Evolutionary conservation across 2,888 invertebrate genomes (phyloP), one percentile per base, ranked within the genome.

Genomic region (Eristalis tenax): DNA sequence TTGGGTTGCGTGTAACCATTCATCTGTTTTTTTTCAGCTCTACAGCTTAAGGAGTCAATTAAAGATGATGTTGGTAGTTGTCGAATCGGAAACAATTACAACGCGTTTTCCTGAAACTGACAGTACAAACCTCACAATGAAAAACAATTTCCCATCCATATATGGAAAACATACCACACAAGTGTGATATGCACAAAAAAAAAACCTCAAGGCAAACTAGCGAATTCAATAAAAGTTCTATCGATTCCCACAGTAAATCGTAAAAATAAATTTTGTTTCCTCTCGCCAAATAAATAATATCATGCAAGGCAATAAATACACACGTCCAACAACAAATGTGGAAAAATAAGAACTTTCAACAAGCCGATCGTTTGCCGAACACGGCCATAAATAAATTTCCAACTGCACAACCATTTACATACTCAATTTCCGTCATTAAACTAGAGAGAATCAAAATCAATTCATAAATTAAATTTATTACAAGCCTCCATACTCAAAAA

Each of bases 391-490:
- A 84, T 80, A 75, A 80, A 73, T 76, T 80, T 66, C 40, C 59
- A 56, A 66, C 43, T 70, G 64, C 50, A 50, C 68, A 73, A 38
- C 70, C 76, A 76, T 76, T 84, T 84, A 73, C 71, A 75, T 73
- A 76, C 70, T 57, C 68, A 69, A 85, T 76, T 73, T 76, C 80
- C 26, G 56, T 66, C 35, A 80, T 71, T 63, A 85, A 81, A 71
- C 63, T 81, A 71, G 63, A 73, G 73, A 81, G 73, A 81, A 73
- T 73, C 71, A 76, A 81, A 85, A 81, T 81, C 70, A 81, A 84
- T 85, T 81, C 84, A 85, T 81, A 85, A 68, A 85, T 80, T 68
- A 76, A 43, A 81, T 76, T 85, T 80, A 85, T 81, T 76, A 68
- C 50, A 50, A 43, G 3, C 50, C 15, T n/a, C 40, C 11, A 8